Evolutionary conservation across 2,113 vertebrate genomes (phyloP).

Genomic region (Taxidea taxus): DNA sequence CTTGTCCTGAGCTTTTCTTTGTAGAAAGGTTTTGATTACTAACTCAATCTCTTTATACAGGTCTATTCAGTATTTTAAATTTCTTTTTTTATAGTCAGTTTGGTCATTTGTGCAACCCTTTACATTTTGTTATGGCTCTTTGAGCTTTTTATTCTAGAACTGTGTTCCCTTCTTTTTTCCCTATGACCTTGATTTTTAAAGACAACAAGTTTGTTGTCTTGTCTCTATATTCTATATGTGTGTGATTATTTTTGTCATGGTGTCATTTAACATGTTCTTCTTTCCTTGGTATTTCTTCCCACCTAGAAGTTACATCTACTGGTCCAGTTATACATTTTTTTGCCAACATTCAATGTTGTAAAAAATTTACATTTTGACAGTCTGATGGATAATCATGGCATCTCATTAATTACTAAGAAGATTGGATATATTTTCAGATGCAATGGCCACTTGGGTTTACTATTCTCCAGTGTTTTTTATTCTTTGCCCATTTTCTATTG

Average conservation of each 20-base stretch:
- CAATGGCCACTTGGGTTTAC: not conserved
- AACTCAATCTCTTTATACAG: not conserved
- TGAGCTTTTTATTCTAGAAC: not conserved
- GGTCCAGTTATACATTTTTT: not conserved
- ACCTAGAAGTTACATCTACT: not conserved
- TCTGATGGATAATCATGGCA: not conserved
- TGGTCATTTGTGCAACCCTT: not conserved
- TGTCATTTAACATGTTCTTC: conserved; percentile 1
- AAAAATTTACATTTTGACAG: not conserved
- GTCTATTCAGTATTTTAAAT: not conserved
- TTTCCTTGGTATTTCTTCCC: not conserved
- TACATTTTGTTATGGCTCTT: not conserved
- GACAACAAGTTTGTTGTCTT: not conserved
- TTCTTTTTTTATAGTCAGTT: not conserved
- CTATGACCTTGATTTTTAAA: not conserved
- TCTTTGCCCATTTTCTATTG: not conserved
- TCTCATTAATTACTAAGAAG: not conserved
- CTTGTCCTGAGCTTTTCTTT: not conserved
- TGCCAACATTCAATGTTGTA: not conserved
- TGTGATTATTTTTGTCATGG: not conserved
- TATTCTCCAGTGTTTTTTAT: not conserved
- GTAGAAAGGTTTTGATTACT: not conserved
- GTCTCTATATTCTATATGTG: not conserved
- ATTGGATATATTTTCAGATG: not conserved
- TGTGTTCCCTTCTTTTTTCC: not conserved